Conservation (phyloP, 1,140 invertebrate species). For the Lepidurus arcticus region DNA sequence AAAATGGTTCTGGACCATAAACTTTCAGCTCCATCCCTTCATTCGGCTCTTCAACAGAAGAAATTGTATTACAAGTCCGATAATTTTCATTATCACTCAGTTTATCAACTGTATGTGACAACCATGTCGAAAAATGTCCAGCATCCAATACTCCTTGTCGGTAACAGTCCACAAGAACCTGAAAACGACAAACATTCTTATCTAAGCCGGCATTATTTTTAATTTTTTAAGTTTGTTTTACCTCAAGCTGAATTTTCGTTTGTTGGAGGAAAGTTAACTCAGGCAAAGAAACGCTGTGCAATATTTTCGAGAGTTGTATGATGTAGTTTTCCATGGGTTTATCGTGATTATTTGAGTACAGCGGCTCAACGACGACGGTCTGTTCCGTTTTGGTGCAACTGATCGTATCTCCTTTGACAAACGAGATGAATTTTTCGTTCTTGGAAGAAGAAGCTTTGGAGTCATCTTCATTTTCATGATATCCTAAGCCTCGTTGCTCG, state of each 20-base stretch:
- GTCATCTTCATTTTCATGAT: background rate
- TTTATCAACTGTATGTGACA: background rate
- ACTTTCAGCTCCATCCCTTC: background rate
- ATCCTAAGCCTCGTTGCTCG: slow-evolving; percentile 21
- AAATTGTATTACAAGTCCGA: background rate
- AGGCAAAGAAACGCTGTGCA: background rate
- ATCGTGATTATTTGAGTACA: background rate
- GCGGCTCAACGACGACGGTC: slow-evolving; percentile 2
- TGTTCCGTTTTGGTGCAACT: background rate
- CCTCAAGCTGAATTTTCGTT: background rate
- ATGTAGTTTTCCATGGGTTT: background rate
- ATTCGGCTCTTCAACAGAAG: background rate
- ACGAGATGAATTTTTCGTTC: background rate
- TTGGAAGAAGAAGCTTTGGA: background rate
- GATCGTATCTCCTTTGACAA: slow-evolving; percentile 27
- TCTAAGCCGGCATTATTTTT: no score
- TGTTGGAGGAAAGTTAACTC: background rate
- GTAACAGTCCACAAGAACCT: background rate
- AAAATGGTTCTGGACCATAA: background rate
- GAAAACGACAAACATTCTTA: no score
- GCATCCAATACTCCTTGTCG: background rate
- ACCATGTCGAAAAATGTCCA: background rate
- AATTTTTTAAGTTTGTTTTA: background rate
- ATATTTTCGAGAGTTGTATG: background rate
- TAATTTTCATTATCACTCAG: background rate